A percentile compares a stretch with the other conserved stretches of the same genome.
These are phyloP conservation scores for Callipepla squamata DNA, from an alignment of 2,113 vertebrate genomes.

Conservation along the genomic window DNA sequence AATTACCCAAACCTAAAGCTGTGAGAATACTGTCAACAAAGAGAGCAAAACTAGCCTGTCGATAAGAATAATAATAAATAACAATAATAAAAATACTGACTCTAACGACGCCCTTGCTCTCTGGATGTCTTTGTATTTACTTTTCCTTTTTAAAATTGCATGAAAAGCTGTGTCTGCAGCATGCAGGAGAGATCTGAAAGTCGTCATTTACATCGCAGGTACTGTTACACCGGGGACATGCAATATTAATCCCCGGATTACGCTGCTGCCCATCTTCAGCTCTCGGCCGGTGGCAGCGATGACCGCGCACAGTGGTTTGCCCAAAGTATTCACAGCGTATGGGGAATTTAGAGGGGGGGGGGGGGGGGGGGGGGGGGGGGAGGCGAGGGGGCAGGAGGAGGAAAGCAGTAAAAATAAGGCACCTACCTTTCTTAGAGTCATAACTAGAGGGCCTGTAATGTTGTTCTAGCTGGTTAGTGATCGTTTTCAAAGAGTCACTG, in stretches of 20 bases:
- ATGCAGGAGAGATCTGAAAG: neutral
- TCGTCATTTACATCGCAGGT: neutral
- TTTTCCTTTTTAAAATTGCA: neutral
- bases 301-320: neutral
- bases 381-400: neutral
- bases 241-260: neutral
- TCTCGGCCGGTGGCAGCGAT: rapidly evolving
- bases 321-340: neutral
- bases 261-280: neutral
- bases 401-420: neutral
- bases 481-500: slow-evolving; percentile 88
- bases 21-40: slow-evolving; percentile 29
- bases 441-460: slow-evolving; percentile 89
- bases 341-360: neutral
- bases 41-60: slow-evolving; percentile 33
- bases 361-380: neutral
- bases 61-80: neutral
- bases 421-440: slow-evolving; percentile 97
- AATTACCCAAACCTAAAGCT: slow-evolving; percentile 18
- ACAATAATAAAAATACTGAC: neutral
- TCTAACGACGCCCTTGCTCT: neutral
- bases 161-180: neutral
- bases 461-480: slow-evolving; percentile 85
- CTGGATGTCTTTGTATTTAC: neutral
- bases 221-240: rapidly evolving